A percentile compares a stretch with the other conserved stretches of the same genome.
Evolutionary conservation across 2,888 invertebrate genomes (phyloP).

Genomic region (Aphidoletes aphidimyza): DNA sequence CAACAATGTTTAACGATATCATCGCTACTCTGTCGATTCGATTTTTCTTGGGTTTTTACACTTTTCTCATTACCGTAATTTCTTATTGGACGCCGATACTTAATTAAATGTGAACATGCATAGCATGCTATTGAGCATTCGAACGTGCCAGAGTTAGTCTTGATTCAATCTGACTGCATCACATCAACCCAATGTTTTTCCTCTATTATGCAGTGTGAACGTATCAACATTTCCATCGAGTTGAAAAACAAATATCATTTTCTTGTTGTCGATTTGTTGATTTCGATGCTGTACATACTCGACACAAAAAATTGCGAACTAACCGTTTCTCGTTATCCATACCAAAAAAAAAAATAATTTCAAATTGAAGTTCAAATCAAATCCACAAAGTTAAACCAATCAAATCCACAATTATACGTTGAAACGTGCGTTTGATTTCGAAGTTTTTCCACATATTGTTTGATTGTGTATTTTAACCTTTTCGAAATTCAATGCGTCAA

Average conservation of each 20-base stretch:
- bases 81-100: slow-evolving; percentile 45
- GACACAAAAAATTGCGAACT: too few relatives aligned
- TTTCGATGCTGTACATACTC: background rate
- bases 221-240: background rate
- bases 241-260: slow-evolving; percentile 19
- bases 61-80: slow-evolving; percentile 49
- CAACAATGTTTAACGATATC: slow-evolving; percentile 1
- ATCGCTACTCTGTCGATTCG: background rate
- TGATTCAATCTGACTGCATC: background rate
- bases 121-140: background rate
- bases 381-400: background rate
- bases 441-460: slow-evolving; percentile 34
- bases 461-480: background rate
- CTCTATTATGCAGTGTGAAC: background rate
- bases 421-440: slow-evolving; percentile 4
- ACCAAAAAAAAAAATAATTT: too few relatives aligned
- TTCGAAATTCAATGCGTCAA: background rate
- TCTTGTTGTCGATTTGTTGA: background rate
- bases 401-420: slow-evolving; percentile 32
- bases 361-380: background rate
- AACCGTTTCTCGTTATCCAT: too few relatives aligned
- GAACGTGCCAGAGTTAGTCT: slow-evolving; percentile 22
- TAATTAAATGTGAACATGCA: slow-evolving; percentile 46
- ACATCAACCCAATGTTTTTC: background rate
- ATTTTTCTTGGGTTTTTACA: background rate